phyloP scores from a whole-genome alignment of 2,888 invertebrate species.

The Helobdella robusta region DNA sequence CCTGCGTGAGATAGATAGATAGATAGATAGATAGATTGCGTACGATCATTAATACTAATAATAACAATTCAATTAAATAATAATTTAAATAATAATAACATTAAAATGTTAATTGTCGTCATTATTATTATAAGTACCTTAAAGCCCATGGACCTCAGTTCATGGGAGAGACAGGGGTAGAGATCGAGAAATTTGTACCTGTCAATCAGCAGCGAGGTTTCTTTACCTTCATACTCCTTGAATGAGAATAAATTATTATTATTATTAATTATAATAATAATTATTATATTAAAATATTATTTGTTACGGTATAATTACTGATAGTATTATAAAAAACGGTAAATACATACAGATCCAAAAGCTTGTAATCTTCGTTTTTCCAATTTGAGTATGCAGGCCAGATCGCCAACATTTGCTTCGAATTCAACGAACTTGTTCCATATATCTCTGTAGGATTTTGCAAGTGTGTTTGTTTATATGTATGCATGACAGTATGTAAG shows the following conservation, averaged over 20 bases:
- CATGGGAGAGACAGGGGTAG: constrained; percentile 80
- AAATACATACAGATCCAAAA: constrained; percentile 73
- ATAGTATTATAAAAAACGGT: no score
- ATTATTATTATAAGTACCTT: constrained; percentile 35
- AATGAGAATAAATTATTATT: background rate
- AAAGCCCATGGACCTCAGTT: constrained; percentile 63
- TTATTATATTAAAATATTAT: background rate
- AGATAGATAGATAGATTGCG: no score
- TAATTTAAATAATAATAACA: background rate
- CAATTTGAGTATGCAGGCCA: constrained; percentile 92
- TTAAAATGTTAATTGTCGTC: background rate
- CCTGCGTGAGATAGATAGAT: no score
- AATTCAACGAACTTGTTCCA: constrained; percentile 98
- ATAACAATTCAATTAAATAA: background rate
- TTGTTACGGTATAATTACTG: no score
- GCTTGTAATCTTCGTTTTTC: constrained; percentile 83
- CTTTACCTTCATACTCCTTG: constrained; percentile 60
- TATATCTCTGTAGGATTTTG: constrained; percentile 65
- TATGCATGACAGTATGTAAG: no score
- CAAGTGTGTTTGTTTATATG: no score
- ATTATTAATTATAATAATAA: background rate
- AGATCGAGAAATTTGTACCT: constrained; percentile 84
- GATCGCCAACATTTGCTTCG: constrained; percentile 93
- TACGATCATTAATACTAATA: background rate
- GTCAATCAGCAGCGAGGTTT: constrained; percentile 91